phyloP scores from a whole-genome alignment of 2,113 vertebrate species.

The Pelodiscus sinensis region DNA sequence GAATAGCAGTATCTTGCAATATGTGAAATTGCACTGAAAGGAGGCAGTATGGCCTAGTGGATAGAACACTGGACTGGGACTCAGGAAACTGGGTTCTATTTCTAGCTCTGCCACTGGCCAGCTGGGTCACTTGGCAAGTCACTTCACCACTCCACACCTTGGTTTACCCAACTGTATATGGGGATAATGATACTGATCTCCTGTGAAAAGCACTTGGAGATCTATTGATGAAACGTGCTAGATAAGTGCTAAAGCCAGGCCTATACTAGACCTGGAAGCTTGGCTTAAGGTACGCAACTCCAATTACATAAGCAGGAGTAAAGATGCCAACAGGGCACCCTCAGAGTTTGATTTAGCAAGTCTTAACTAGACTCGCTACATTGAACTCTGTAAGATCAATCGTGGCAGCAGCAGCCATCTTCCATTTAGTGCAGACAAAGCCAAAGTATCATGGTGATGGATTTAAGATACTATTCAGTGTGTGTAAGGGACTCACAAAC shows the following conservation, averaged over 20 bases:
- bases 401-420: too few species aligned
- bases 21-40: not conserved
- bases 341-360: too few species aligned
- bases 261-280: too few species aligned
- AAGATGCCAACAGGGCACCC: too few species aligned
- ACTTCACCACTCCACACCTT: not conserved
- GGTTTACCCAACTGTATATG: not conserved
- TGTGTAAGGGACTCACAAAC: rapidly evolving
- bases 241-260: not conserved
- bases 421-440: too few species aligned
- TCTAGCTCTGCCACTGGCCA: not conserved
- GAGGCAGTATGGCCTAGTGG: not conserved
- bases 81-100: not conserved
- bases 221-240: not conserved
- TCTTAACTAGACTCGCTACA: too few species aligned
- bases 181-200: not conserved
- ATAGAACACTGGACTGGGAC: rapidly evolving
- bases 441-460: not conserved
- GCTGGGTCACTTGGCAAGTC: not conserved
- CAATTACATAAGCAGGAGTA: too few species aligned
- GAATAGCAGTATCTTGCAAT: not conserved
- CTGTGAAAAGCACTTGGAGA: not conserved
- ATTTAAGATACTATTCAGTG: not conserved
- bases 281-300: too few species aligned
- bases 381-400: too few species aligned